These are phyloP conservation scores for Eupeodes luniger DNA, from an alignment of 2,888 invertebrate species.

Conservation along the genomic window DNA sequence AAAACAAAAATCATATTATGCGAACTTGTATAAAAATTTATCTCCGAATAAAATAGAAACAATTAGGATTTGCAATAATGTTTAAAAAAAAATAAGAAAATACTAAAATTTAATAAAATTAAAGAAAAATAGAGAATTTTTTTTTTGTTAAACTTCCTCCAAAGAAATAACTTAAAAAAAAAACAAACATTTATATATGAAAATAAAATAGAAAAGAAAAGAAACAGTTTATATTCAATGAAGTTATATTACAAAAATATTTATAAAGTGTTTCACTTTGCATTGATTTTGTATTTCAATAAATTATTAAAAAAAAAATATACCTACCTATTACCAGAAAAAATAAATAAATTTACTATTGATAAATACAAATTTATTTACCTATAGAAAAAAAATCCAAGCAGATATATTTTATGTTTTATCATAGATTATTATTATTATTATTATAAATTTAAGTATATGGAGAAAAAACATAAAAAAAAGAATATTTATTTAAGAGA, in stretches of 20 bases:
- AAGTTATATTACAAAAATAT: constrained; percentile 13
- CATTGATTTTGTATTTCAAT: constrained; percentile 49
- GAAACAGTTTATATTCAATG: constrained; percentile 35
- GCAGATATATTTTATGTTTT: constrained; percentile 50
- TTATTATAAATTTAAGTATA: constrained; percentile 48
- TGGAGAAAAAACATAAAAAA: constrained; percentile 53
- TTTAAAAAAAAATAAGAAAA: neutral
- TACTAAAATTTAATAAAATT: neutral
- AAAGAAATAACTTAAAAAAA: neutral
- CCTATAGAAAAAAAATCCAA: constrained; percentile 42
- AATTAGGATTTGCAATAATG: constrained; percentile 32
- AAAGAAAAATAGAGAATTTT: neutral
- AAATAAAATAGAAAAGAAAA: neutral
- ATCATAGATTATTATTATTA: constrained; percentile 39
- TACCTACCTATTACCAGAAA: constrained; percentile 12
- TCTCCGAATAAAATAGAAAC: constrained; percentile 5
- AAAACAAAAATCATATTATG: neutral
- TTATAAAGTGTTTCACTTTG: constrained; percentile 55
- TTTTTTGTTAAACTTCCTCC: constrained; percentile 23
- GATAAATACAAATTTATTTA: constrained; percentile 55
- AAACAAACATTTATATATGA: neutral
- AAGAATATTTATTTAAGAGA: constrained; percentile 65
- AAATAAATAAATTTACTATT: constrained; percentile 11
- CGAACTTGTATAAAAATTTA: constrained; percentile 9
- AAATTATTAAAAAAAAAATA: constrained; percentile 1